These are phyloP conservation scores for Cochlearius cochlearius DNA, from an alignment of 2,113 vertebrate species.

Conservation along the genomic window DNA sequence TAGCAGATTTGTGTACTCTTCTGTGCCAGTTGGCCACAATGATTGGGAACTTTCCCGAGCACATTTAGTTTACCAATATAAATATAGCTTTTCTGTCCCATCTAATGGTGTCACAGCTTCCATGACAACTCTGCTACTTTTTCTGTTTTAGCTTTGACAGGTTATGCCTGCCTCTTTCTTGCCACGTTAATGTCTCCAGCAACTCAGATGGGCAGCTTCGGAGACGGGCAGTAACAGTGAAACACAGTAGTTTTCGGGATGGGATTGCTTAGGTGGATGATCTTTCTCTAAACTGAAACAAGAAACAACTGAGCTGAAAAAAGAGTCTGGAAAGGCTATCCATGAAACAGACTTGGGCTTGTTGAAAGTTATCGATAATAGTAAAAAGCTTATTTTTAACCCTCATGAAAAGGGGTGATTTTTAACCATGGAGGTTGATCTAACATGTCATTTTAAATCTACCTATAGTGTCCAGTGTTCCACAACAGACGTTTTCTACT, in stretches of 20 bases:
- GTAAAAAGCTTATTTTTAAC: not conserved
- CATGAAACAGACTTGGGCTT: not conserved
- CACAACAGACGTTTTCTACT: not conserved
- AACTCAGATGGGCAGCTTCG: not conserved
- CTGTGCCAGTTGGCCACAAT: not conserved
- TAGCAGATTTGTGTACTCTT: not conserved
- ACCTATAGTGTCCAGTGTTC: not conserved
- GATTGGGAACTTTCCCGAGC: not conserved
- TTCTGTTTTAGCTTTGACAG: not conserved
- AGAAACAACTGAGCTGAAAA: not conserved
- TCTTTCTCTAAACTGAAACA: not conserved
- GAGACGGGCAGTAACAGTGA: not conserved
- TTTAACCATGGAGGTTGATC: not conserved
- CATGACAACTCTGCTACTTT: not conserved
- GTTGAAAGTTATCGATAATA: not conserved
- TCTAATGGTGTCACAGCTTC: not conserved
- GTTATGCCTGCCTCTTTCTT: not conserved
- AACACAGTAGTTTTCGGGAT: not conserved
- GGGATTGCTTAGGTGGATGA: not conserved
- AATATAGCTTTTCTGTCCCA: not conserved
- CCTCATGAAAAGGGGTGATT: not conserved
- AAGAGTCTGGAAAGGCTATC: not conserved
- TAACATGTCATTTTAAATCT: not conserved
- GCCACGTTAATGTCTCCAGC: not conserved
- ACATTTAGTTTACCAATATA: not conserved